These are phyloP conservation scores for Caenorhabditis angaria DNA, from an alignment of 2,888 invertebrate species.

Conservation along the genomic window DNA sequence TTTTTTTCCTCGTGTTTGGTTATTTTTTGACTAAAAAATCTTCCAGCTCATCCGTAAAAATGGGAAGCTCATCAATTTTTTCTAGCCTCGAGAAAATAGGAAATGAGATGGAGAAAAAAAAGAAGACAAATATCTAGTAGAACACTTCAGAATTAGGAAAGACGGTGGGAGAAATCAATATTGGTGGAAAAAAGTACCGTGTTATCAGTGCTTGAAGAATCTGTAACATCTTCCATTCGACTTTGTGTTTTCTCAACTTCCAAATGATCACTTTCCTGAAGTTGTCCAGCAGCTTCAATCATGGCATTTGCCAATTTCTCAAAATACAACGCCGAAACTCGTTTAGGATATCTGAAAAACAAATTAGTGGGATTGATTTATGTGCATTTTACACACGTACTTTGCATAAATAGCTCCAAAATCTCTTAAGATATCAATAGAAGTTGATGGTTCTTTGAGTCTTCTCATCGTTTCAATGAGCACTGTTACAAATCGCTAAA, in stretches of 20 bases:
- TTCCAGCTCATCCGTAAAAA: no score
- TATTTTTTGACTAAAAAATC: no score
- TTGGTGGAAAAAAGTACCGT: no score
- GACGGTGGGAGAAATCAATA: no score
- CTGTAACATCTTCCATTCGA: slow-evolving; percentile 40
- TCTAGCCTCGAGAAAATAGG: neutral
- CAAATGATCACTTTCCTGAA: slow-evolving; percentile 59
- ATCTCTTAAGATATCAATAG: slow-evolving; percentile 54
- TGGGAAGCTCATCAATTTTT: no score
- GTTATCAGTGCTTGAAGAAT: slow-evolving; percentile 41
- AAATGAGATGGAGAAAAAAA: neutral
- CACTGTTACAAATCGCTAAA: slow-evolving; percentile 53
- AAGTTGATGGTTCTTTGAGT: slow-evolving; percentile 49
- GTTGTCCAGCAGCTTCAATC: slow-evolving; percentile 54
- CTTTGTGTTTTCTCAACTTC: slow-evolving; percentile 52
- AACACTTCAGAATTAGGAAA: neutral
- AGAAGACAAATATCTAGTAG: neutral
- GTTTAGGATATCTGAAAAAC: slow-evolving; percentile 44
- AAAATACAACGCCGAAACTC: slow-evolving; percentile 57
- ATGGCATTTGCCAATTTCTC: slow-evolving; percentile 57
- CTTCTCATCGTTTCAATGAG: slow-evolving; percentile 54
- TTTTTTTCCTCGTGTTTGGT: neutral
- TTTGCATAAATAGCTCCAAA: slow-evolving; percentile 55
- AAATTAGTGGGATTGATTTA: neutral
- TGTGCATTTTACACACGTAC: slow-evolving; percentile 15